Conservation (phyloP, 2,113 vertebrate genomes). For the Paradoxurus hermaphroditus region DNA sequence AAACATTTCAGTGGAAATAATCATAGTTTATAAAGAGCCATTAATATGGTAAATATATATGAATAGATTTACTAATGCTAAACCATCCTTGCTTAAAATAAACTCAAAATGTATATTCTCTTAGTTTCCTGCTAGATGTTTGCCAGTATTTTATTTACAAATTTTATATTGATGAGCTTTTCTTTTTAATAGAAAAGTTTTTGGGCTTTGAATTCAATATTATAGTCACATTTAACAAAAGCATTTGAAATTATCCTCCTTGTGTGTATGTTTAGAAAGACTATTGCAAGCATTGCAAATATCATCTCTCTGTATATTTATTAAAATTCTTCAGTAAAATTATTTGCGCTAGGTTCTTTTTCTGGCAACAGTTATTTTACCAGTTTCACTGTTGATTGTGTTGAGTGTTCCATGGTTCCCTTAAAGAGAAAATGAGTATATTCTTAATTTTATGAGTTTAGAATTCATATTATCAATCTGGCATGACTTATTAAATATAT, state of each 20-base stretch:
- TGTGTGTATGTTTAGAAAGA: neutral
- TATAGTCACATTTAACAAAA: neutral
- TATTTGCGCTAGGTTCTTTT: neutral
- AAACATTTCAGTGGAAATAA: neutral
- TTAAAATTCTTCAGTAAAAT: neutral
- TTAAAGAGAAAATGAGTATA: neutral
- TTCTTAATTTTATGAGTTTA: neutral
- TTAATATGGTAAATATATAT: neutral
- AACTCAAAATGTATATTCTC: neutral
- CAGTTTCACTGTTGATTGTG: neutral
- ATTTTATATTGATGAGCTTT: neutral
- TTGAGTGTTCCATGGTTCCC: neutral
- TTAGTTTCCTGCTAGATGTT: neutral
- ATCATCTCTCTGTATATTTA: neutral
- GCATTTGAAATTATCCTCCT: neutral
- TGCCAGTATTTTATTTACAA: neutral
- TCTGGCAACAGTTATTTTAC: neutral
- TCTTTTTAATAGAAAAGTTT: neutral
- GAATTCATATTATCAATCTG: neutral
- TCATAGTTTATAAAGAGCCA: neutral
- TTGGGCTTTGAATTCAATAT: neutral
- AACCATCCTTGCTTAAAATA: neutral
- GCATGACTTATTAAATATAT: neutral
- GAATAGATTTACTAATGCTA: neutral
- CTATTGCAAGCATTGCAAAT: neutral